Conservation (phyloP, 1,140 invertebrate genomes). For the Ips typographus region DNA sequence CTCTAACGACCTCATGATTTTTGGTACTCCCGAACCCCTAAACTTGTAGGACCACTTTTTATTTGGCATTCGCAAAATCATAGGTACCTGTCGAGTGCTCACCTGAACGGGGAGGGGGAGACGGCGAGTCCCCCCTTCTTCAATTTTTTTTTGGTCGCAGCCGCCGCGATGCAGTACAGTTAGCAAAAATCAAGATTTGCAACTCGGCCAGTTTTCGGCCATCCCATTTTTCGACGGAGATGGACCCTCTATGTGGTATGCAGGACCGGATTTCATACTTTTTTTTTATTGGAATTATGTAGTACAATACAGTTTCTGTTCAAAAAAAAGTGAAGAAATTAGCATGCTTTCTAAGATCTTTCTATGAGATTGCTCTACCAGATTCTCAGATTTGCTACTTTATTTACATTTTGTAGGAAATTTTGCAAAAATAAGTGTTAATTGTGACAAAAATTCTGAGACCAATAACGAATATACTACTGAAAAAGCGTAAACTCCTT, state of each 20-base stretch:
- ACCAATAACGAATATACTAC: too few species aligned
- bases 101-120: slow-evolving; percentile 25
- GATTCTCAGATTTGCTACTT: too few species aligned
- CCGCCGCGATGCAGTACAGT: slow-evolving; percentile 44
- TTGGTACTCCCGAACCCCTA: slow-evolving; percentile 50
- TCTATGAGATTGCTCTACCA: too few species aligned
- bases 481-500: too few species aligned
- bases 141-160: slow-evolving; percentile 21
- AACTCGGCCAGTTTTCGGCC: slow-evolving; percentile 38
- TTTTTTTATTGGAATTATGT: too few species aligned
- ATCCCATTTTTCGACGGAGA: slow-evolving; percentile 31
- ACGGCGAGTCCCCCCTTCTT: slow-evolving; percentile 41
- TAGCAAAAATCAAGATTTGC: slow-evolving; percentile 52
- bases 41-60: slow-evolving; percentile 54
- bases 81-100: slow-evolving; percentile 49
- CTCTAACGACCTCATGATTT: slow-evolving; percentile 52
- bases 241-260: slow-evolving; percentile 18
- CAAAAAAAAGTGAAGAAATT: too few species aligned
- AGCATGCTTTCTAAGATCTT: too few species aligned
- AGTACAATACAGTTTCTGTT: too few species aligned
- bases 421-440: too few species aligned
- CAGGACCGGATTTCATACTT: slow-evolving; percentile 16
- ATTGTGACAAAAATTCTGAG: too few species aligned
- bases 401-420: too few species aligned
- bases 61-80: slow-evolving; percentile 52